Evolutionary conservation across 2,888 invertebrate species (phyloP).

Genomic region (Smittia sp.): DNA sequence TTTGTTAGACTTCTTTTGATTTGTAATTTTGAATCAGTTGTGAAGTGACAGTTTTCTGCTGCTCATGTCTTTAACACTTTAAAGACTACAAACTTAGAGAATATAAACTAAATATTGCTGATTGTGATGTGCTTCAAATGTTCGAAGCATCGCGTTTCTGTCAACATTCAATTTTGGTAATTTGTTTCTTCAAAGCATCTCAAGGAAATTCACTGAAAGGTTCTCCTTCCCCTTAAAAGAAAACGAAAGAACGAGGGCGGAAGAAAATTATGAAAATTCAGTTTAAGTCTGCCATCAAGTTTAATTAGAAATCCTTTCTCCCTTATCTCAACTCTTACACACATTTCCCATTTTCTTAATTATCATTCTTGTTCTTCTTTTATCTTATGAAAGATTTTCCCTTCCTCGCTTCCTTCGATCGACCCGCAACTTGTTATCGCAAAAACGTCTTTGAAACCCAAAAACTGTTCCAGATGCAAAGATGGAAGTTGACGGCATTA

Average conservation of each 20-base stretch:
- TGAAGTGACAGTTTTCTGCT: too few relatives aligned
- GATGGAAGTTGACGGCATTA: neutral
- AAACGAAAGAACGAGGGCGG: neutral
- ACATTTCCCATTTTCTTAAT: slow-evolving; percentile 8
- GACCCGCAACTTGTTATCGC: neutral
- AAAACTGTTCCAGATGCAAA: neutral
- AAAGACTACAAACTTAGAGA: too few relatives aligned
- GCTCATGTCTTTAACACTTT: too few relatives aligned
- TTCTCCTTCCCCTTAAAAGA: neutral
- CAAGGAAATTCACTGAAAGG: too few relatives aligned
- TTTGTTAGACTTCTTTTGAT: neutral
- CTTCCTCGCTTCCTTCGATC: neutral
- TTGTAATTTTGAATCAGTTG: too few relatives aligned
- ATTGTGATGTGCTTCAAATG: too few relatives aligned
- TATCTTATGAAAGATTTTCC: neutral
- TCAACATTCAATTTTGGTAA: too few relatives aligned
- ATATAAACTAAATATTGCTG: too few relatives aligned
- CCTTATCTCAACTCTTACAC: neutral
- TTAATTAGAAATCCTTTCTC: slow-evolving; percentile 5
- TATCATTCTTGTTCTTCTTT: neutral
- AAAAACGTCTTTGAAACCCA: neutral
- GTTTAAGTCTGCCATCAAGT: neutral
- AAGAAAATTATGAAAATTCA: slow-evolving; percentile 4
- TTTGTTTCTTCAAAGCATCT: too few relatives aligned
- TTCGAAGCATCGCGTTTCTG: too few relatives aligned